Evolutionary conservation across 1,140 invertebrate species (phyloP), one percentile per base, ranked within the genome.

Genomic region (Mylabris phalerata): DNA sequence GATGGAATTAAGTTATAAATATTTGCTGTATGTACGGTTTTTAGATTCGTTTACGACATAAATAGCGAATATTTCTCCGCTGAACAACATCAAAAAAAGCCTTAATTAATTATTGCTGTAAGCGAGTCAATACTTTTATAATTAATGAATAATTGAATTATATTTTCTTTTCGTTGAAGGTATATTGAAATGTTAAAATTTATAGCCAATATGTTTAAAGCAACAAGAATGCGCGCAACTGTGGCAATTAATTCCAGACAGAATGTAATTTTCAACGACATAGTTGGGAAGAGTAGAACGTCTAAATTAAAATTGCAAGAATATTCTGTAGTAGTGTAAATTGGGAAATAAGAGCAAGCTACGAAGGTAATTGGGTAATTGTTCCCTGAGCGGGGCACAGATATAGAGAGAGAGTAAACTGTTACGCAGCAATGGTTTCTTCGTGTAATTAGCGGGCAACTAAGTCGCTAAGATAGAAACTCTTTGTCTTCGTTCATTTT

Each of bases 401-500:
- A 19, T 19, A 19, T 45, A 42, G 41, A 42, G 41, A 42, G 6
- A 42, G 41, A 42, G 41, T 54, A 66, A 66, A 66, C 58, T 61
- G 59, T 63, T 61, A 66, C 64, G 64, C 61, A 66, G 63, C 64
- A 66, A 66, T 63, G 64, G 64, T 63, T 61, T 61, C 57, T 66
- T 55, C 56, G 59, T 63, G 64, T 66, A 66, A 66, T 66, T 66
- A 66, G 64, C 56, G 61, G 59, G 52, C 55, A 60, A 63, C 61
- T 60, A 50, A 59, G 60, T 55, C 47, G 54, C 27, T 57, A 60
- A 65, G 60, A 64, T 61, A 57, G 57, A 60, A 61, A 44, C 59
- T 58, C 55, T 57, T 57, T 52, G 48, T 45, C 59, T 46, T 39
- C 11, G 40, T 32, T 44, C 43, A 46, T 39, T 46, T 47, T 55